Evolutionary conservation across 2,888 invertebrate species (phyloP).

Genomic region (Drosophila macrospina): DNA sequence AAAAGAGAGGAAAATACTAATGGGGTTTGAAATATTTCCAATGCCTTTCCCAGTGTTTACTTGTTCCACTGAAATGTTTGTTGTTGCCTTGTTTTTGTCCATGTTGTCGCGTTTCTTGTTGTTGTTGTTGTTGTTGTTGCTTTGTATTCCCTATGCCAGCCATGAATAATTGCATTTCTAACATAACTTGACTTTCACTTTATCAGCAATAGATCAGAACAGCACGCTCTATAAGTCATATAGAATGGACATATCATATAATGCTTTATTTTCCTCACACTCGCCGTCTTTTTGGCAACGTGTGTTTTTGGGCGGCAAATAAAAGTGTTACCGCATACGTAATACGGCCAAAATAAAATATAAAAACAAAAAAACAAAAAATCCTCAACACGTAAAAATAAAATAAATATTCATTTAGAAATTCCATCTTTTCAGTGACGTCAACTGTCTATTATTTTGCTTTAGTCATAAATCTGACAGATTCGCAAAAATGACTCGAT

Average conservation of each 20-base stretch:
- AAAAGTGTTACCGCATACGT: slow-evolving; percentile 72
- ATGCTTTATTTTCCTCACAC: slow-evolving; percentile 6
- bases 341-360: slow-evolving; percentile 36
- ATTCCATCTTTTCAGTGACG: slow-evolving; percentile 73
- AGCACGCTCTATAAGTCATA: slow-evolving; percentile 55
- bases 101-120: slow-evolving; percentile 9
- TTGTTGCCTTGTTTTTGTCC: slow-evolving; percentile 15
- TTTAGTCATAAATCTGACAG: slow-evolving; percentile 76
- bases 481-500: slow-evolving; percentile 38
- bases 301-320: slow-evolving; percentile 31
- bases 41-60: slow-evolving; percentile 13
- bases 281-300: slow-evolving; percentile 42
- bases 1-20: neutral
- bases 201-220: slow-evolving; percentile 72
- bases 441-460: slow-evolving; percentile 70
- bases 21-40: slow-evolving; percentile 20
- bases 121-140: neutral
- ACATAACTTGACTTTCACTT: slow-evolving; percentile 80
- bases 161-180: slow-evolving; percentile 77
- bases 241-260: slow-evolving; percentile 13
- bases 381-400: slow-evolving; percentile 52
- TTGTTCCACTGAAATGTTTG: slow-evolving; percentile 8
- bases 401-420: slow-evolving; percentile 65
- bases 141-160: slow-evolving; percentile 26
- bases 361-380: slow-evolving; percentile 2